phyloP scores from a whole-genome alignment of 92 coral and sea anemone genomes.

The Phenganax stokvisi region DNA sequence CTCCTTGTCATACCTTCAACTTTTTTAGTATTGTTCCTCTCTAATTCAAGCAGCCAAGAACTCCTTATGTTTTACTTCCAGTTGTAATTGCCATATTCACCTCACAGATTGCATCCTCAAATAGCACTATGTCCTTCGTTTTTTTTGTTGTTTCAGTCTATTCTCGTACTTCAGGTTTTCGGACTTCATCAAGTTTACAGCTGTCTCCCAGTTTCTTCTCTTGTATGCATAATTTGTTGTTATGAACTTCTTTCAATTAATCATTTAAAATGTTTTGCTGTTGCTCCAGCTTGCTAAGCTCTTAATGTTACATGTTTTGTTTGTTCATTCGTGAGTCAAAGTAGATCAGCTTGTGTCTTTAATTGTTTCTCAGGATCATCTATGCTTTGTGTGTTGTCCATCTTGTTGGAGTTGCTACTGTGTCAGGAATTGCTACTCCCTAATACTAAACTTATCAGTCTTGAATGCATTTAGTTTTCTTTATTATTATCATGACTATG shows the following conservation, averaged over 20 bases:
- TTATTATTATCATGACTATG: too few relatives aligned
- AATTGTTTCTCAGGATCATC: background rate
- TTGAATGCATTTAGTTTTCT: too few relatives aligned
- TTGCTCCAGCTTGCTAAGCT: constrained; percentile 17
- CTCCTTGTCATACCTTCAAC: constrained; percentile 19
- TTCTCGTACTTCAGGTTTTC: constrained; percentile 16
- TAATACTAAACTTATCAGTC: background rate
- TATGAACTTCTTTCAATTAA: constrained; percentile 27
- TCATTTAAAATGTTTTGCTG: constrained; percentile 28
- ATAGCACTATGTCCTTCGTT: background rate
- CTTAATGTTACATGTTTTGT: background rate
- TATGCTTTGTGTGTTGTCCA: background rate
- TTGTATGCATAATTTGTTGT: constrained; percentile 23
- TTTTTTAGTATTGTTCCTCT: constrained; percentile 25
- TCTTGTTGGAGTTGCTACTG: background rate
- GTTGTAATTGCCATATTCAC: background rate
- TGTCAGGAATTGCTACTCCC: background rate
- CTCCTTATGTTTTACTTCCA: background rate
- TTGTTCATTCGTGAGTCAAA: background rate
- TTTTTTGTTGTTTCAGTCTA: background rate
- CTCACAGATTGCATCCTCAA: background rate
- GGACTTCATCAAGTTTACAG: background rate
- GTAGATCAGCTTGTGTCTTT: background rate
- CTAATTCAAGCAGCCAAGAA: background rate
- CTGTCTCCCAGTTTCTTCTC: constrained; percentile 38